phyloP scores from a whole-genome alignment of 2,888 invertebrate genomes.

The Penaeus monodon region DNA sequence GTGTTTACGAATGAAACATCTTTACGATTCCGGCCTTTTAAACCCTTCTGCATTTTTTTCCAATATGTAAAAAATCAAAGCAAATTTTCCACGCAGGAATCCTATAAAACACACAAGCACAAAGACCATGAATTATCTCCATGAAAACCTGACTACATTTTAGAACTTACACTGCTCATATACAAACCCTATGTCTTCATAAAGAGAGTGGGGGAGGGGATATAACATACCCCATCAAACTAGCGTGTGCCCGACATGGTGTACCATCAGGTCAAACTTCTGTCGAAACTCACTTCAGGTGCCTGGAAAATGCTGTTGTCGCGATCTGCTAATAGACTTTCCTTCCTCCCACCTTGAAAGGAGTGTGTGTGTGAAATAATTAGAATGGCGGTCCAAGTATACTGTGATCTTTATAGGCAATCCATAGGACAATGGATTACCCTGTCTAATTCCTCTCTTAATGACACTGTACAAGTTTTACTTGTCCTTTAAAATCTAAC shows the following conservation, averaged over 20 bases:
- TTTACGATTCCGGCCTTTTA: too few species aligned
- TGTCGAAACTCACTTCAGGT: constrained; percentile 83
- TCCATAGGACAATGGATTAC: background rate
- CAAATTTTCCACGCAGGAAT: too few species aligned
- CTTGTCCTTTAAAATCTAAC: too few species aligned
- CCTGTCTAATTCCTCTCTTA: too few species aligned
- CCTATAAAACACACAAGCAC: too few species aligned
- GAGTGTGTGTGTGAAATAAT: background rate
- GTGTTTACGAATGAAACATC: too few species aligned
- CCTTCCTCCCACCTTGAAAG: constrained; percentile 77
- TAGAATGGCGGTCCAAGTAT: background rate
- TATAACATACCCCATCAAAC: constrained; percentile 84
- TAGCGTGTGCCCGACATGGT: constrained; percentile 84
- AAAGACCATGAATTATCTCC: too few species aligned
- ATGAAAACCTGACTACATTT: too few species aligned
- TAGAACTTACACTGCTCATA: background rate
- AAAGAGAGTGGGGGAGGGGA: background rate
- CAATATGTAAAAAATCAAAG: too few species aligned
- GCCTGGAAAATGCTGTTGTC: constrained; percentile 93
- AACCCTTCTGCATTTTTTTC: too few species aligned
- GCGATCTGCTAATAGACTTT: constrained; percentile 95
- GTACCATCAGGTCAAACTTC: constrained; percentile 79
- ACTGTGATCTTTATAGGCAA: too few species aligned
- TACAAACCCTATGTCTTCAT: background rate
- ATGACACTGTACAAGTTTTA: too few species aligned